Evolutionary conservation across 2,888 invertebrate species (phyloP), one percentile per base, ranked within the genome.

Genomic region (Nectonema munidae): DNA sequence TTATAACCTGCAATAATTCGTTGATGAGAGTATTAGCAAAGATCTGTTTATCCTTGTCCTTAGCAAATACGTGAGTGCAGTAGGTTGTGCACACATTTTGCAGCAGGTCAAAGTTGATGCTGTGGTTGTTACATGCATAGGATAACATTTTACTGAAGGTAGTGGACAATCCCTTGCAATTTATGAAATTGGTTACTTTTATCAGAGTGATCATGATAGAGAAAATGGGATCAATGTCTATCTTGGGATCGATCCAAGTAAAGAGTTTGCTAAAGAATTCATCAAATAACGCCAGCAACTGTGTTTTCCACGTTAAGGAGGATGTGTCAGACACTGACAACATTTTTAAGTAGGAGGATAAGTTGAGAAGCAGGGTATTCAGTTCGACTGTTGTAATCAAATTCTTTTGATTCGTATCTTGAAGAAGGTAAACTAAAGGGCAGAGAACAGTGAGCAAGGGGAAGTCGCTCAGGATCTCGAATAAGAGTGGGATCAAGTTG

Each of bases 111-210:
- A 62, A 53, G 47, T 71, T 69, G 42, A 89, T 58, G 37, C 68
- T 65, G 46, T 71, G 71, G 51, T 73, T 72, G 56, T 83, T 81
- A 42, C 89, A 68, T n/a, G 73, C 68, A 55, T 72, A 74, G 52
- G 76, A 73, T 42, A 89, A 56, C 44, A 86, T 68, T 62, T 89
- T 89, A 0, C 83, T 74, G 52, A 86, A 81, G 2, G 83, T 79
- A 51, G 89, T 89, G 51, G 86, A 81, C 3, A 86, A 76, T 53
- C 71, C 73, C 64, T 75, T 76, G 46, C 67, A 68, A 47, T 68
- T 66, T 18, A 67, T 64, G 33, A 76, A 71, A 16, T 69, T 68
- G 6, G 81, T 79, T 36, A 86, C 67, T 52, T 71, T 69, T 42
- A 89, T 63, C 29, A 57, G 49, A 68, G 52, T 49, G 14, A 49